A percentile compares a stretch with the other conserved stretches of the same genome.
Conservation (phyloP, 2,888 invertebrate genomes). For the Lasius fuliginosus region DNA sequence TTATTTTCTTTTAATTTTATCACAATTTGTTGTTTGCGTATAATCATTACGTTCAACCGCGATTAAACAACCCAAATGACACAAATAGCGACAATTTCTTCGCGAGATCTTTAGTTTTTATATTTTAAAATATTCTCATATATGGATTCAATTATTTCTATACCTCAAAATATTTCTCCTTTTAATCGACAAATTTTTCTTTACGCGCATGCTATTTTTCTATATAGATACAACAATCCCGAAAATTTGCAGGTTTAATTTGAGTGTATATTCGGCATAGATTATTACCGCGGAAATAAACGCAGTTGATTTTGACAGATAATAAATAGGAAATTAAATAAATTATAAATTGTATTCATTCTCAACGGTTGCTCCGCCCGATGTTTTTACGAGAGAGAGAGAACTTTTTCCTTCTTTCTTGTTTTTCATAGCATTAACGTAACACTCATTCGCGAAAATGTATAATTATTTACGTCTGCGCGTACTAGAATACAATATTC, state of each 20-base stretch:
- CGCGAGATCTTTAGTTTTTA: neutral
- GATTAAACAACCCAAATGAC: neutral
- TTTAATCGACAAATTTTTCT: neutral
- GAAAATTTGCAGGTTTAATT: neutral
- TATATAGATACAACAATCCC: neutral
- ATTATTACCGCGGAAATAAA: neutral
- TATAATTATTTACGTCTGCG: too few relatives aligned
- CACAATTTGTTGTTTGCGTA: neutral
- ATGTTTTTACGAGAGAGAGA: too few relatives aligned
- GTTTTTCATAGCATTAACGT: too few relatives aligned
- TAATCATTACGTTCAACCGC: neutral
- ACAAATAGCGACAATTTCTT: neutral
- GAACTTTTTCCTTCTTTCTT: too few relatives aligned
- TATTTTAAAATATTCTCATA: neutral
- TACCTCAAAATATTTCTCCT: neutral
- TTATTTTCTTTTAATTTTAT: neutral
- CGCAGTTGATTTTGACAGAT: neutral
- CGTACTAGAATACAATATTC: too few relatives aligned
- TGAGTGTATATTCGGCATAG: neutral
- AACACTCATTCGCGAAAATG: too few relatives aligned
- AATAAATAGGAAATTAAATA: neutral
- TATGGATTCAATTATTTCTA: neutral
- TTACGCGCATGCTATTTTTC: neutral
- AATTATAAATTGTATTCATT: neutral
- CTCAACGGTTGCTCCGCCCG: neutral